A percentile compares a stretch with the other conserved stretches of the same genome.
Conservation (phyloP, 2,888 invertebrate genomes). For the Drosophila kanekoi region DNA sequence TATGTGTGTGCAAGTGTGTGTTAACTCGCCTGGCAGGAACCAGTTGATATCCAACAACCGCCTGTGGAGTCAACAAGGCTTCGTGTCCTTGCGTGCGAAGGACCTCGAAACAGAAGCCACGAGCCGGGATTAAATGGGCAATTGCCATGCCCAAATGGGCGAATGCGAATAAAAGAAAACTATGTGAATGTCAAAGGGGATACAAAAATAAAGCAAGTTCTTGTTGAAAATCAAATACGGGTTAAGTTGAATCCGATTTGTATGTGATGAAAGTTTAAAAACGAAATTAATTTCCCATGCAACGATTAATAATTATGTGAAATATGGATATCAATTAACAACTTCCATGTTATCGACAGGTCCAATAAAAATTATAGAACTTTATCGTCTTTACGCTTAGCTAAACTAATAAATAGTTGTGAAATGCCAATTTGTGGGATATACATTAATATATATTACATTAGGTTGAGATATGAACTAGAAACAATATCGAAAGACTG, state of each 20-base stretch:
- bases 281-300: neutral
- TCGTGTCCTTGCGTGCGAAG: neutral
- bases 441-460: neutral
- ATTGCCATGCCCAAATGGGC: constrained; percentile 24
- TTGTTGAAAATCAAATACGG: neutral
- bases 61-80: constrained; percentile 55
- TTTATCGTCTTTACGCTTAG: neutral
- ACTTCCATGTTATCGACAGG: neutral
- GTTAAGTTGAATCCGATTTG: neutral
- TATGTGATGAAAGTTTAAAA: too few species aligned
- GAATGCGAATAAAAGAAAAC: neutral
- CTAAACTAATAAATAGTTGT: constrained; percentile 1
- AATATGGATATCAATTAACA: neutral
- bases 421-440: neutral
- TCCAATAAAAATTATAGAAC: constrained; percentile 2
- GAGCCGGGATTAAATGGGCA: constrained; percentile 39
- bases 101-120: constrained; percentile 41
- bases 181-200: neutral
- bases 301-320: constrained; percentile 2
- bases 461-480: neutral
- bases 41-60: constrained; percentile 53
- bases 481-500: neutral
- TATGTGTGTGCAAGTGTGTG: constrained; percentile 9
- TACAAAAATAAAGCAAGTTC: neutral
- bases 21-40: constrained; percentile 15